phyloP scores from a whole-genome alignment of 1,140 invertebrate genomes.

The Drosophila lacteicornis region DNA sequence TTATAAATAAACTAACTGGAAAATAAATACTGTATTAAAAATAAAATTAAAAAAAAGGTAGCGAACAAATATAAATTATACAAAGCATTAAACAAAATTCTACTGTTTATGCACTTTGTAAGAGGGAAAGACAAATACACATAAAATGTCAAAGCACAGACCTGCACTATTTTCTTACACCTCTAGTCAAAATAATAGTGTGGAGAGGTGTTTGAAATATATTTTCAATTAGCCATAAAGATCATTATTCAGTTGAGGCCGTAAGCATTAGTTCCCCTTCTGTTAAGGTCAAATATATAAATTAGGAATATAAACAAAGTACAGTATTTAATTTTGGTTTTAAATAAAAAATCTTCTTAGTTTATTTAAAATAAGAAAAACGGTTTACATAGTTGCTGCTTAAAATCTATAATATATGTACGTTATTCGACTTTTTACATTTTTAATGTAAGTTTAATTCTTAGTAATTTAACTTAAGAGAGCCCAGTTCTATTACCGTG shows the following conservation, averaged over 20 bases:
- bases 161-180: not conserved
- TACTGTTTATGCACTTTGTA: not conserved
- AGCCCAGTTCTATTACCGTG: not conserved
- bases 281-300: not conserved
- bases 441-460: not conserved
- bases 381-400: too few species aligned
- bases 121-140: not conserved
- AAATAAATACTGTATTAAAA: not conserved
- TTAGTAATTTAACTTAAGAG: not conserved
- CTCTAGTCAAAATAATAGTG: not conserved
- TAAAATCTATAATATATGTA: too few species aligned
- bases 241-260: too few species aligned
- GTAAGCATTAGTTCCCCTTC: too few species aligned
- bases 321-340: too few species aligned
- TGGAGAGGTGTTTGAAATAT: not conserved
- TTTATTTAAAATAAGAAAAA: not conserved
- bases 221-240: too few species aligned
- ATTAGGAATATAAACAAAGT: not conserved
- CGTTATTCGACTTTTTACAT: too few species aligned
- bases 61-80: too few species aligned
- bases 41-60: too few species aligned
- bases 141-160: not conserved
- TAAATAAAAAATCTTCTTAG: not conserved
- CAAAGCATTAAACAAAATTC: not conserved
- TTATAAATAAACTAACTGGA: too few species aligned